A percentile compares a stretch with the other conserved stretches of the same genome.
phyloP scores from a whole-genome alignment of 2,888 invertebrate genomes.

The Dolichopus griseipennis region DNA sequence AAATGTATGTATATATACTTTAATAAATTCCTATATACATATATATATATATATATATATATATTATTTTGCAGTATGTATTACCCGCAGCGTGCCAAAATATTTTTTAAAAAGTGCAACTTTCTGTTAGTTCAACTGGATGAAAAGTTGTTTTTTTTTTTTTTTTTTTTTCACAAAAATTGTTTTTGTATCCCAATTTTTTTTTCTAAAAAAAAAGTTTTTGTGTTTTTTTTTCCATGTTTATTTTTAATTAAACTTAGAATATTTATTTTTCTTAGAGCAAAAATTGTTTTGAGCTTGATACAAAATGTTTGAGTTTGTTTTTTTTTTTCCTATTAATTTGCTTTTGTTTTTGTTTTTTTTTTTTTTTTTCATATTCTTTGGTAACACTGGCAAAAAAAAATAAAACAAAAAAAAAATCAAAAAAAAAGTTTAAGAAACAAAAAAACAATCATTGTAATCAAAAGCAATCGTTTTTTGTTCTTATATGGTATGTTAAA shows the following conservation, averaged over 20 bases:
- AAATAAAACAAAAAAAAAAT: neutral
- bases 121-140: neutral
- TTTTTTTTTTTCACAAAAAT: neutral
- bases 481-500: too few species aligned
- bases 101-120: neutral
- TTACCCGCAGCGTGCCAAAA: constrained; percentile 1
- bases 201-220: neutral
- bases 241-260: constrained; percentile 6
- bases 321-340: neutral
- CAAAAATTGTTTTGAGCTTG: neutral
- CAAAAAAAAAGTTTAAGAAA: too few species aligned
- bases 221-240: neutral
- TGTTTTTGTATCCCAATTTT: neutral
- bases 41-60: too few species aligned
- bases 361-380: neutral
- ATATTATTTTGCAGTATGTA: constrained; percentile 3
- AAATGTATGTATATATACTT: neutral
- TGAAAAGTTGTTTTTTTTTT: neutral
- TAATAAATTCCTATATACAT: neutral
- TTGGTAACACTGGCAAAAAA: neutral
- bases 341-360: too few species aligned
- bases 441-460: too few species aligned
- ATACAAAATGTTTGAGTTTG: neutral
- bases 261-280: constrained; percentile 4
- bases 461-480: too few species aligned